Percentiles rank a stretch among this genome's conserved stretches.
phyloP scores from a whole-genome alignment of 2,113 vertebrate species.

The Rhynchopsitta pachyrhyncha region DNA sequence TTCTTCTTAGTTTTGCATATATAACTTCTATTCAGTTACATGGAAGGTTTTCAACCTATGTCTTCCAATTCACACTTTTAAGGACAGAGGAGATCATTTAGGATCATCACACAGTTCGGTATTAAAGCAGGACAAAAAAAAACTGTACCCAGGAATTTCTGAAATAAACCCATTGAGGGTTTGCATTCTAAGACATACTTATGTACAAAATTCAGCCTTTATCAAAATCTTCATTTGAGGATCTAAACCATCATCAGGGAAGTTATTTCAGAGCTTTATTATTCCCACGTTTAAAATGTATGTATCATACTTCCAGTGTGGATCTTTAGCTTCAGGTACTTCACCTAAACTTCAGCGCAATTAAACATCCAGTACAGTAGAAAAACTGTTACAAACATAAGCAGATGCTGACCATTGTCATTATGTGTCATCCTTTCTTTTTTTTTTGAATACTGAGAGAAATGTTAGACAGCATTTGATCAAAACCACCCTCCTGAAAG shows the following conservation, averaged over 20 bases:
- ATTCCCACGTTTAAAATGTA: not conserved
- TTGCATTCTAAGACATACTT: not conserved
- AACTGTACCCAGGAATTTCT: not conserved
- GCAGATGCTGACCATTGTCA: not conserved
- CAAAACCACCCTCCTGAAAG: not conserved
- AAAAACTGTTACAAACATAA: not conserved
- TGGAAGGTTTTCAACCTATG: not conserved
- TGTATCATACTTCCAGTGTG: not conserved
- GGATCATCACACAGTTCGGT: not conserved
- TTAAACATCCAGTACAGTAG: not conserved
- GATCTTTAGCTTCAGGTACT: not conserved
- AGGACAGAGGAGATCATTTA: not conserved
- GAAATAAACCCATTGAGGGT: not conserved
- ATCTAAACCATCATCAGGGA: not conserved
- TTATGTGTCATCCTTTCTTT: not conserved
- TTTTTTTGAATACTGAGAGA: not conserved
- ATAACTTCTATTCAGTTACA: not conserved
- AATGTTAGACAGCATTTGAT: not conserved
- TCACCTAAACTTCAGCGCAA: not conserved
- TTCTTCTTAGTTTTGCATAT: not conserved
- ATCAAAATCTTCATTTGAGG: not conserved
- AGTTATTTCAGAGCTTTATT: not conserved
- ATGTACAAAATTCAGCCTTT: not conserved
- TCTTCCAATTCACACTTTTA: not conserved
- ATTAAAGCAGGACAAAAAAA: not conserved